Base-by-base conservation (phyloP, 2,797 vertebrate species). In the Urophycis tenuis region DNA sequence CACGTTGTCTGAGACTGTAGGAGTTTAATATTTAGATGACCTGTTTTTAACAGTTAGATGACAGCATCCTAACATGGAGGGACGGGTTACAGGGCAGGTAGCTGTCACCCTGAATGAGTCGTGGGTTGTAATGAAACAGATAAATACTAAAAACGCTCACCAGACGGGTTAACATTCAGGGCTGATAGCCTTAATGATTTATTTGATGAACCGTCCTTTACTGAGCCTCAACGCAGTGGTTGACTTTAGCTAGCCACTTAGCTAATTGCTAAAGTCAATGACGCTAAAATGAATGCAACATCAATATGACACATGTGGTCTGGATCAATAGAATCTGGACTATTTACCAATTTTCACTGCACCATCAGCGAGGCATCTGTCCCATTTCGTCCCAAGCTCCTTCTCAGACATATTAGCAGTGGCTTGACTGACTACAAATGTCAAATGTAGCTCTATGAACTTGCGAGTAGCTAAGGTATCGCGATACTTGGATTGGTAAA, bases 321-420 rank as follows among this genome's bases (percentile, higher is more conserved):
- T 17, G 41, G 41, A 45, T 25, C n/a, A 67, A 25, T 29, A 67
- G 60, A 67, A 29, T 67, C 60, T 35, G 25, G 17, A 35, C 22
- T 81, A 89, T 84, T 92, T 92, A 94, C 93, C 93, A 7, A 93
- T 19, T 89, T 94, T 94, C 80, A 93, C 84, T 71, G 89, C 92
- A 71, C 89, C 80, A 76, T 94, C 92, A 72, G 93, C 92, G 67
- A 93, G 85, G 82, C 93, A 94, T 67, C 91, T 87, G 83, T 94
- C 92, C 93, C 92, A 93, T 81, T 94, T 94, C 79, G 91, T 91
- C 3, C 92, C 92, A 74, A 93, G 84, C 81, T 93, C 92, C 78
- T 91, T 92, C 80, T 93, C 93, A 85, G 93, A 93, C 93, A 94
- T 94, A 81, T 90, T 83, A 76, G 75, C 70, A 49, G 81, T 88